Percentiles rank a stretch among this genome's conserved stretches.
phyloP scores from a whole-genome alignment of 1,140 invertebrate species.

The Geopemphigus sp. region DNA sequence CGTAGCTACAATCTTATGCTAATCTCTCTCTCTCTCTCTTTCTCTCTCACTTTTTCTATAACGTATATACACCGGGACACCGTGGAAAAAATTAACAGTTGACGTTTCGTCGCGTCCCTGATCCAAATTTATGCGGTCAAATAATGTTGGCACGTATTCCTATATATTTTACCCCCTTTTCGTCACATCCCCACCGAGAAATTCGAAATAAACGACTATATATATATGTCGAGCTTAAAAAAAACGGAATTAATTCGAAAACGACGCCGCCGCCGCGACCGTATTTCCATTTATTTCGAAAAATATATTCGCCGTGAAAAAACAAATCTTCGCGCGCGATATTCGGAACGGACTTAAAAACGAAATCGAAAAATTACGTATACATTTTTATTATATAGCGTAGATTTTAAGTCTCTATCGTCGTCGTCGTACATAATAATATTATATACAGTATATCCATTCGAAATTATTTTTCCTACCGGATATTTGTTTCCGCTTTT shows the following conservation, averaged over 20 bases:
- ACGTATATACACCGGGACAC: neutral
- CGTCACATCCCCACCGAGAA: neutral
- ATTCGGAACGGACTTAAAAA: conserved; percentile 14
- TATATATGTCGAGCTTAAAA: conserved; percentile 17
- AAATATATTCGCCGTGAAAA: neutral
- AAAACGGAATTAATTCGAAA: conserved; percentile 34
- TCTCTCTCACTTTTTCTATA: too few relatives aligned
- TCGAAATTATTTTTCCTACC: conserved; percentile 12
- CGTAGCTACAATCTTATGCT: conserved; percentile 25
- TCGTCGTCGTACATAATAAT: neutral
- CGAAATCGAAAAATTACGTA: neutral
- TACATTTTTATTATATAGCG: neutral
- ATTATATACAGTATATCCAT: neutral
- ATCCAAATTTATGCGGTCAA: conserved; percentile 48
- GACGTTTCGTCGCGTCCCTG: conserved; percentile 14
- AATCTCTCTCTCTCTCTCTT: neutral
- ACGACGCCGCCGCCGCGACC: neutral
- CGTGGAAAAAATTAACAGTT: conserved; percentile 43
- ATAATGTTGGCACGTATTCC: neutral
- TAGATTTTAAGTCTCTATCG: conserved; percentile 2
- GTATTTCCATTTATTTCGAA: conserved; percentile 18
- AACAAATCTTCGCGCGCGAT: neutral
- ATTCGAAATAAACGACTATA: conserved; percentile 24
- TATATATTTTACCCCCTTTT: neutral
- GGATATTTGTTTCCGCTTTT: conserved; percentile 29